A percentile compares a stretch with the other conserved stretches of the same genome.
Evolutionary conservation across 2,797 vertebrate genomes (phyloP).

Genomic region (Muscicapa comitata): DNA sequence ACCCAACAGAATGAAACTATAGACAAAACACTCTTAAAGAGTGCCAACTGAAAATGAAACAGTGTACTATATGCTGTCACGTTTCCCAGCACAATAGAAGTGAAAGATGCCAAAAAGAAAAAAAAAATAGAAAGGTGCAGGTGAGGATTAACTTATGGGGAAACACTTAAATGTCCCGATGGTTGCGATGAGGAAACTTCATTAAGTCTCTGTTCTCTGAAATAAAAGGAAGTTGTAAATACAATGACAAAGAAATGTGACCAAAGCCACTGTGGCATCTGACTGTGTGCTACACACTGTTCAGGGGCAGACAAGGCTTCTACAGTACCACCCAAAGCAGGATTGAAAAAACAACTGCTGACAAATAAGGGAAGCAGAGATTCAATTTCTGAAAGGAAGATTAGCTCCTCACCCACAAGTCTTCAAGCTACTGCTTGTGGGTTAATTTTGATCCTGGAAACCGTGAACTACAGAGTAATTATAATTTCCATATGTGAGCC

Average conservation of each 20-base stretch:
- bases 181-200: neutral
- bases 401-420: neutral
- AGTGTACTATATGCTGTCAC: neutral
- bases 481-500: neutral
- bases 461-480: neutral
- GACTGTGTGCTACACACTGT: neutral
- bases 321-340: neutral
- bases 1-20: neutral
- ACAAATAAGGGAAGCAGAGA: neutral
- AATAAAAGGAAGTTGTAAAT: slow-evolving; percentile 52
- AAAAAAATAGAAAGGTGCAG: neutral
- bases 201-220: slow-evolving; percentile 16
- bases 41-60: slow-evolving; percentile 31
- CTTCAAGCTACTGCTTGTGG: neutral
- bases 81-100: neutral
- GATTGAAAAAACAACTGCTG: neutral
- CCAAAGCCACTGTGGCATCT: neutral
- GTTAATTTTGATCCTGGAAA: slow-evolving; percentile 11
- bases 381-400: neutral
- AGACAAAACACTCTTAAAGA: neutral
- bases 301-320: neutral
- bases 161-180: slow-evolving; percentile 30
- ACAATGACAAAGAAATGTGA: slow-evolving; percentile 21
- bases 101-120: neutral
- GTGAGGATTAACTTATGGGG: slow-evolving; percentile 32